Evolutionary conservation across 2,888 invertebrate genomes (phyloP).

Genomic region (Troilus luridus): DNA sequence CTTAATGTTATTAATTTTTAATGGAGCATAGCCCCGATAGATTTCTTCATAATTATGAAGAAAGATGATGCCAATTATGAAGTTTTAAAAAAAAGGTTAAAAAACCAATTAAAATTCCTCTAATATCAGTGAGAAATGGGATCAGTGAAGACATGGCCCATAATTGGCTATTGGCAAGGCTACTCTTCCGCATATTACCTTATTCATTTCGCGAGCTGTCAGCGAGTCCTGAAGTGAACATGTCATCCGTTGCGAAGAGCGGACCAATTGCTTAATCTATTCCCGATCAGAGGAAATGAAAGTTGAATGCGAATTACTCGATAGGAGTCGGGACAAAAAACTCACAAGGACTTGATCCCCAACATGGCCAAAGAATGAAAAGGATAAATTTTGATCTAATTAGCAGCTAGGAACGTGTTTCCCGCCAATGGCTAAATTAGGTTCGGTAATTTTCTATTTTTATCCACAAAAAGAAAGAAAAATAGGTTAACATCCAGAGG

Average conservation of each 20-base stretch:
- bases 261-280: neutral
- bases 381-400: constrained; percentile 16
- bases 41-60: neutral
- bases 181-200: neutral
- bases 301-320: neutral
- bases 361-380: neutral
- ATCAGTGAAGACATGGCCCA: neutral
- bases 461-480: neutral
- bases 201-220: neutral
- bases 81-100: neutral
- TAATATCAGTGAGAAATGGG: neutral
- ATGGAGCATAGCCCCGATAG: too few relatives aligned
- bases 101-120: neutral
- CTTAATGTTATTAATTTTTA: too few relatives aligned
- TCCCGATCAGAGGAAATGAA: constrained; percentile 2
- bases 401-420: neutral
- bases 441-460: neutral
- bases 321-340: neutral
- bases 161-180: neutral
- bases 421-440: neutral
- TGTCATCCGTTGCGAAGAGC: neutral
- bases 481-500: neutral
- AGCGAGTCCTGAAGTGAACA: neutral
- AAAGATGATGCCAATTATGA: neutral
- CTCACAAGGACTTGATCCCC: neutral